Base-by-base conservation (phyloP, 1,140 invertebrate genomes). In the Ips nitidus region DNA sequence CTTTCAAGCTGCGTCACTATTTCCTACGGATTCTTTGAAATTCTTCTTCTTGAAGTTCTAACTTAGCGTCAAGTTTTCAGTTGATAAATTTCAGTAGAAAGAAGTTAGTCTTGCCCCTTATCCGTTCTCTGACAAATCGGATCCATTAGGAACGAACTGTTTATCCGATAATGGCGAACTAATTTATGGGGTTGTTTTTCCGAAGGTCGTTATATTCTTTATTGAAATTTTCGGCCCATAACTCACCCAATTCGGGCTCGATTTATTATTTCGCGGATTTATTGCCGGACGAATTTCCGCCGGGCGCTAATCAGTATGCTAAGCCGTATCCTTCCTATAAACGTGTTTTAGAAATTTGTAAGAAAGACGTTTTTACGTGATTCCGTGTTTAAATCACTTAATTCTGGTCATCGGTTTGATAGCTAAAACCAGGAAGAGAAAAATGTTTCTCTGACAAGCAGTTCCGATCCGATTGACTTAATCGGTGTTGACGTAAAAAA, bases 171-270 rank as follows among this genome's bases (percentile, higher is more conserved):
- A 68, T 68, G 47, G 41, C 41, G 45, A 66, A 66, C 64, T 57
- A 60, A 68, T 68, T 68, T 68, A 68, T 68, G 57, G 66, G 59
- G 57, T 68, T 68, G 66, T 68, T 68, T 68, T 60, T 40, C 56
- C 40, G 39, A n/a, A 41, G 41, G 41, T 52, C 66, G 64, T 57
- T 66, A 58, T 66, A 45, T 66, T 50, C 53, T 47, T 66, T 66
- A 66, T 66, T 66, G 64, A 66, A 66, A 66, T 57, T 7, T 66
- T 58, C 45, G n/a, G 62, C 42, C 64, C 8, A 66, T 66, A 66
- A 57, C 22, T 63, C 41, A 59, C n/a, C 38, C 8, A 52, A 37
- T n/a, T 22, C 7, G n/a, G 37, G 47, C 36, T 39, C 52, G 50
- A 22, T 63, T 63, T 63, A 63, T 63, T 52, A 43, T 61, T 43